Evolutionary conservation across 2,888 invertebrate genomes (phyloP), one percentile per base, ranked within the genome.

Genomic region (Ophioninae sp.): DNA sequence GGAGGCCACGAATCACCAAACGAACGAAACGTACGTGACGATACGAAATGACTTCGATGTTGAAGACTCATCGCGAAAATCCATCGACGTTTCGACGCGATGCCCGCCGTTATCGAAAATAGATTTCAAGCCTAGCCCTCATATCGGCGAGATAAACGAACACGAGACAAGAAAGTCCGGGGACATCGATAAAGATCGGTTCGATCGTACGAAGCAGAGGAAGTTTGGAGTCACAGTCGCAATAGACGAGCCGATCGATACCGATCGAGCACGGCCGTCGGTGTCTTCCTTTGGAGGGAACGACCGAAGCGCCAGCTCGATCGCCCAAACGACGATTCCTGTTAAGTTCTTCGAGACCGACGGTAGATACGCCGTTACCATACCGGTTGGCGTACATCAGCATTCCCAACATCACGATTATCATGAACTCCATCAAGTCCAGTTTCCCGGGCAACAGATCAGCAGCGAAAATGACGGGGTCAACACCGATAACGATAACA

Each of bases 41-140:
- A 65, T 73, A 30, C 59, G 57, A 13, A 62, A 56, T 2, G 20
- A 41, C 7, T 67, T 65, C 10, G 37, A 72, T 0, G 64, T 7
- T 7, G 56, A 56, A 20, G 39, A 68, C 8, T 68, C 64, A 17
- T 50, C 57, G 17, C 30, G 50, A 20, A 77, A 69, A 23, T 70
- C 41, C 21, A 37, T 37, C 8, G 64, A 23, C 1, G 13, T 13
- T 57, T 69, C 69, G 57, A 70, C 69, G n/a, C 56, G 57, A 57
- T 56, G 17, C 67, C 17, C 80, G 1, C 17, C 69, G 13, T 69
- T 74, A 0, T 23, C 44, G 50, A 79, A 79, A 64, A 23, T 57
- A 39, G 84, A 74, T 6, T 90, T 90, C 75, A 85, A 84, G 30
- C 91, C 92, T 8, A 92, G 92, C 79, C 67, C 87, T 7, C 90